Evolutionary conservation across 2,797 vertebrate species (phyloP).

Genomic region (Lagocephalus sceleratus): DNA sequence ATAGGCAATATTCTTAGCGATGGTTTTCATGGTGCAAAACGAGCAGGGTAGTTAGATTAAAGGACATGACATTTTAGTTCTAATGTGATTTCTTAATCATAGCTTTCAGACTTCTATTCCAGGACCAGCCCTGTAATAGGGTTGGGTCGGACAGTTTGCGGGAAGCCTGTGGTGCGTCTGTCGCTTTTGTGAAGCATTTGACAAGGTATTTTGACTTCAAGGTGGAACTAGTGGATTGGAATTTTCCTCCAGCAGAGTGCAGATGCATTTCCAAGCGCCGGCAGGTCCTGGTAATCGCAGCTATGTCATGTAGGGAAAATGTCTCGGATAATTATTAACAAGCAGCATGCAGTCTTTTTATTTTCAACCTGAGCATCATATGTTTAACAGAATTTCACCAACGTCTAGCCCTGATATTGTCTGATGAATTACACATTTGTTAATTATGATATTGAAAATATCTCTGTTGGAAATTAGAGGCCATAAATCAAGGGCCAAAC

Average conservation of each 20-base stretch:
- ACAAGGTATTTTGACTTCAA: constrained; percentile 11
- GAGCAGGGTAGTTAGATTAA: constrained; percentile 22
- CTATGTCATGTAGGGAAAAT: constrained; percentile 34
- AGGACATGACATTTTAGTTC: constrained; percentile 31
- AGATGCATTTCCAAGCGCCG: constrained; percentile 28
- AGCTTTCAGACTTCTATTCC: constrained; percentile 21
- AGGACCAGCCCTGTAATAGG: constrained; percentile 8
- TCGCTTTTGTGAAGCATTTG: constrained; percentile 18
- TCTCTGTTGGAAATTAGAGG: constrained; percentile 26
- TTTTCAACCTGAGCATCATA: constrained; percentile 31
- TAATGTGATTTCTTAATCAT: constrained; percentile 45
- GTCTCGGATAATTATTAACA: constrained; percentile 20
- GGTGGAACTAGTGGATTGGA: constrained; percentile 3
- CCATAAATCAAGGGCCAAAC: constrained; percentile 49
- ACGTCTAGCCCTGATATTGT: constrained; percentile 1
- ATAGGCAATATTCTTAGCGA: constrained; percentile 17
- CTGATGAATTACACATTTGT: constrained; percentile 9
- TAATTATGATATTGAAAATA: constrained; percentile 14
- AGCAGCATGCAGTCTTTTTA: no score
- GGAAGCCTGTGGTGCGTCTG: background rate
- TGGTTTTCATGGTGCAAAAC: constrained; percentile 31
- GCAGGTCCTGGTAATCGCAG: constrained; percentile 30
- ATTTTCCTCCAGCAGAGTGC: constrained; percentile 28
- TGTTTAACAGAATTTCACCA: constrained; percentile 15
- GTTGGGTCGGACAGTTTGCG: constrained; percentile 5